Evolutionary conservation across 2,797 vertebrate species (phyloP), one percentile per base, ranked within the genome.

Genomic region (Ciconia nigra): DNA sequence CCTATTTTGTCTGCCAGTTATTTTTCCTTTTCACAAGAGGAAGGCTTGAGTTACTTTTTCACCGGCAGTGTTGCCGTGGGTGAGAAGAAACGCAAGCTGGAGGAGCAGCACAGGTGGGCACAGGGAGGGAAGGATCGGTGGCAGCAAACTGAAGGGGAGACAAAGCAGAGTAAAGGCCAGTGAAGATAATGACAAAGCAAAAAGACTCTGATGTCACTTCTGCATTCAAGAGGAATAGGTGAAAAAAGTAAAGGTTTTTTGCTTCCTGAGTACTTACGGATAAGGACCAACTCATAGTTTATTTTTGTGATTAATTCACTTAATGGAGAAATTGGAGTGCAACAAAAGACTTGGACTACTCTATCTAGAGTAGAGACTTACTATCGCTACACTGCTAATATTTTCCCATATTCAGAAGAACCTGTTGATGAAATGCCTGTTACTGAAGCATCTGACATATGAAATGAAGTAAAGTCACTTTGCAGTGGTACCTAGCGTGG

Each of bases 51-150:
- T 54, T 24, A 2, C 7, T n/a, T 59, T 69, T 90, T 46, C 26
- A 4, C 11, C 0, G 0, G 58, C 17, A n/a, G n/a, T 13, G 0
- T 39, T 28, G 72, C 55, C 0, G 0, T 17, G 44, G 10, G 22
- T 13, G 7, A 16, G 69, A 24, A 49, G 42, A 39, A 54, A 4
- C 5, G 0, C 0, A 2, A 58, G 31, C 54, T 31, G 79, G 39
- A 59, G 42, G 39, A 85, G 39, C 39, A 11, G 62, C 13, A 3
- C 10, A 7, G 44, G 29, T 17, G 65, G 33, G 15, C 4, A 0
- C 24, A 14, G 58, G 29, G 25, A 24, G 14, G 35, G 41, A 15
- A 61, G 33, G 46, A 17, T 20, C 6, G 2, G 29, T 4, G 24
- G 16, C 42, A 66, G 78, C 66, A n/a, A 33, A 29, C 37, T 0